Evolutionary conservation across 2,113 vertebrate genomes (phyloP).

Genomic region (Odontesthes bonariensis): DNA sequence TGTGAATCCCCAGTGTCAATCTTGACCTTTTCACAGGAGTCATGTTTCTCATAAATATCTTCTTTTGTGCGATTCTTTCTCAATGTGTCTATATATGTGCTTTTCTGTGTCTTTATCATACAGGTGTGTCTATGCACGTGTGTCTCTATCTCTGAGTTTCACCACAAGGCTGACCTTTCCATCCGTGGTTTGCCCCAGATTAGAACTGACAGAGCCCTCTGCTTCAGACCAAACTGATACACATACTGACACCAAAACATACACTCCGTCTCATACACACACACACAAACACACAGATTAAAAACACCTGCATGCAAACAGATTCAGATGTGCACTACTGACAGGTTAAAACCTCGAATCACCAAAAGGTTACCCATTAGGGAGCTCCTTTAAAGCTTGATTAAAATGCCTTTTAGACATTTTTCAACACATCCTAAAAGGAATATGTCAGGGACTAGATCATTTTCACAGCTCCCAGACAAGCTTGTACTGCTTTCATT

Average conservation of each 20-base stretch:
- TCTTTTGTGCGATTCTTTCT: constrained; percentile 67
- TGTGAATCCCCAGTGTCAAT: constrained; percentile 63
- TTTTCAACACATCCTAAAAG: neutral
- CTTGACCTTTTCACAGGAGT: constrained; percentile 77
- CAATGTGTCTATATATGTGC: constrained; percentile 64
- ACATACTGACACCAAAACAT: constrained; percentile 59
- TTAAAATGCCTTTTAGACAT: constrained; percentile 39
- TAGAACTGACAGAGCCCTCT: constrained; percentile 81
- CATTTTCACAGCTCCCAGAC: constrained; percentile 15
- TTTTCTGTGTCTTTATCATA: constrained; percentile 43
- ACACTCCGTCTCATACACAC: constrained; percentile 29
- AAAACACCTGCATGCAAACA: constrained; percentile 10
- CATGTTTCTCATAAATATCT: constrained; percentile 76
- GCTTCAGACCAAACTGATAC: constrained; percentile 75
- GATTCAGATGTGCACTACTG: neutral
- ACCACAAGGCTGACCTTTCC: constrained; percentile 78
- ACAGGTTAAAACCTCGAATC: constrained; percentile 15
- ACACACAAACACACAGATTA: constrained; percentile 7
- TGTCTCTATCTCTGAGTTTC: constrained; percentile 61
- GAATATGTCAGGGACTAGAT: neutral
- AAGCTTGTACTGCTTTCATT: neutral
- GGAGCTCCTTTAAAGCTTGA: constrained; percentile 15
- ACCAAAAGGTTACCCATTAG: constrained; percentile 36
- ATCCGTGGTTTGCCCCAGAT: constrained; percentile 77
- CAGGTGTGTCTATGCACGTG: constrained; percentile 31